Evolutionary conservation across 2,113 vertebrate species (phyloP), one percentile per base, ranked within the genome.

Genomic region (Sinocyclocheilus rhinocerous): DNA sequence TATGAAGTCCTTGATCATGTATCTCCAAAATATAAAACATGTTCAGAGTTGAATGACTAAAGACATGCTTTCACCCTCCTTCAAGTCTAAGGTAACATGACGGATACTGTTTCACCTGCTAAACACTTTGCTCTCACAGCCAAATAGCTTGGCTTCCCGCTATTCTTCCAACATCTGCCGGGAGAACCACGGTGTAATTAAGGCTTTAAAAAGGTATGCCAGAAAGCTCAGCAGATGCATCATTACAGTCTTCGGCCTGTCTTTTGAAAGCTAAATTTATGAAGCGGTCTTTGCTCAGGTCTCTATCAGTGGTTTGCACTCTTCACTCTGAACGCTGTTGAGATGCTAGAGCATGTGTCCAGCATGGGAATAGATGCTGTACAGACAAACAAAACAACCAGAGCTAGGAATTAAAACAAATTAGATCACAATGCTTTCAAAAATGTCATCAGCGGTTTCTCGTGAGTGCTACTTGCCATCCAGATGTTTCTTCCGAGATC

Each of bases 91-190:
- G 77, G 85, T 83, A 79, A 87, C 86, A 75, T 55, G 80, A 4
- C 73, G 33, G 84, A 85, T 87, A 78, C 36, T 76, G 84, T 89
- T 90, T 90, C 80, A 88, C 87, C 87, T 87, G 85, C 48, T 87
- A 83, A 82, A 83, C 42, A 72, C 85, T 77, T 70, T 78, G 20
- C 70, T 70, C 57, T 84, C 24, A 39, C 69, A 36, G 52, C 75
- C 33, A 70, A 86, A 48, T 69, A 69, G 61, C 24, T 85, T 29
- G 15, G 39, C 81, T 81, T 87, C 29, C 24, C 20, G 48, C 81
- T 73, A 36, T 86, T 86, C 52, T 57, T 87, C 75, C 50, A 89
- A 81, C 70, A 81, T 81, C 85, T 88, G 89, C 61, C 50, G 5
- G 78, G n/a, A 83, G 61, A 88, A 78, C 80, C 85, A 33, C 80